Evolutionary conservation across 2,113 vertebrate genomes (phyloP), one percentile per base, ranked within the genome.

Genomic region (Variabilichromis moorii): DNA sequence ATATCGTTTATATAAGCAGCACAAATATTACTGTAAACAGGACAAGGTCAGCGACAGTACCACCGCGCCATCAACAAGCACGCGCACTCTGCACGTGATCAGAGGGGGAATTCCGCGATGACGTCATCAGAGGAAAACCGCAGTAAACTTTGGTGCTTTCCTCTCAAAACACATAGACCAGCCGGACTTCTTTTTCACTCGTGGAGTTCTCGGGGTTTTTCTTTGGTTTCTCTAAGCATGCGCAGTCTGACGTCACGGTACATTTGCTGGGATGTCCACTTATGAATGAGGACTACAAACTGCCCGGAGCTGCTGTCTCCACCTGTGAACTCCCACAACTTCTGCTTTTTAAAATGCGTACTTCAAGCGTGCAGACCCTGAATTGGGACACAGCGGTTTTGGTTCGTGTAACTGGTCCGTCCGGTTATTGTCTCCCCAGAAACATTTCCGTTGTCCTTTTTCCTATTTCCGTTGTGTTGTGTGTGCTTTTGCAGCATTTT

Each of bases 41-140:
- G 17, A 33, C 2, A 33, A 63, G 31, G 59, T 63, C 59, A 33
- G 28, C 59, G 9, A 10, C 9, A 19, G 2, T 1, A 2, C 14
- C 14, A 61, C 28, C 57, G 0, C 57, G 28, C 28, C 28, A 0
- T 63, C 59, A 63, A 11, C 31, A n/a, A 35, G 61, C 61, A 63
- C 59, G 59, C 59, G 31, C 59, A 5, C 61, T 33, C 9, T 53
- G 3, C 50, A 6, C 9, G 50, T 6, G 14, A 21, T 66, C 61
- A 21, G 61, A 8, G 19, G 61, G 61, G 61, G 31, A 35, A 68
- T 37, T 8, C 33, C 33, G 19, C 0, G 0, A 66, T 66, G 61
- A 66, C 61, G 19, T 37, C 19, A 66, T 66, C 19, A 13, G 19
- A 37, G 61, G 61, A 37, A 66, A 37, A 2, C 61, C 33, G 33